These are phyloP conservation scores for Arenaria interpres DNA, from an alignment of 2,113 vertebrate species.

Conservation along the genomic window DNA sequence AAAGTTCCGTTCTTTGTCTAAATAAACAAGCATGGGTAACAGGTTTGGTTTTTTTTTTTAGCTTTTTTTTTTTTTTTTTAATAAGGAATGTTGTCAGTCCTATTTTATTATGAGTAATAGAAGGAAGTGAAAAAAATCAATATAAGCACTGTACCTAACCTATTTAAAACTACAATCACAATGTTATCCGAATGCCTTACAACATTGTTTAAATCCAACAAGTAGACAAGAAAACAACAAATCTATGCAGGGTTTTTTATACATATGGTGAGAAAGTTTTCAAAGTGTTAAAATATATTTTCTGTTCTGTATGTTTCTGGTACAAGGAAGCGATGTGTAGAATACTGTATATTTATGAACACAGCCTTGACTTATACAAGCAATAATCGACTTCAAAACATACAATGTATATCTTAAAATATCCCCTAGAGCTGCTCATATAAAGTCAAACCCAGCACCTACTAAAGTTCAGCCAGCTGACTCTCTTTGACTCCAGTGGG, in stretches of 20 bases:
- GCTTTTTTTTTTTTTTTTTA: not conserved
- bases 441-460: constrained; percentile 59
- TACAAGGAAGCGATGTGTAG: constrained; percentile 52
- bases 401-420: constrained; percentile 66
- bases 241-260: constrained; percentile 67
- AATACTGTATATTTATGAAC: constrained; percentile 57
- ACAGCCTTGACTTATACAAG: constrained; percentile 65
- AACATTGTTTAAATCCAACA: constrained; percentile 66
- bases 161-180: constrained; percentile 69
- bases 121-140: constrained; percentile 47
- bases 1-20: not conserved
- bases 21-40: constrained; percentile 53
- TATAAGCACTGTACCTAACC: constrained; percentile 59
- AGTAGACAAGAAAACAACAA: constrained; percentile 56
- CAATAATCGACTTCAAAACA: constrained; percentile 59
- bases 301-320: constrained; percentile 47
- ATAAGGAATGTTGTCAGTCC: constrained; percentile 59
- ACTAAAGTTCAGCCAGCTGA: constrained; percentile 67
- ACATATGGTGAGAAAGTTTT: constrained; percentile 66
- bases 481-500: constrained; percentile 44
- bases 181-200: constrained; percentile 61
- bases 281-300: constrained; percentile 53
- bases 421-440: constrained; percentile 61
- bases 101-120: constrained; percentile 60
- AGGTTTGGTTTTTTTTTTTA: not conserved